Evolutionary conservation across 2,888 invertebrate genomes (phyloP), one percentile per base, ranked within the genome.

Genomic region (Aleiodes leptofemur): DNA sequence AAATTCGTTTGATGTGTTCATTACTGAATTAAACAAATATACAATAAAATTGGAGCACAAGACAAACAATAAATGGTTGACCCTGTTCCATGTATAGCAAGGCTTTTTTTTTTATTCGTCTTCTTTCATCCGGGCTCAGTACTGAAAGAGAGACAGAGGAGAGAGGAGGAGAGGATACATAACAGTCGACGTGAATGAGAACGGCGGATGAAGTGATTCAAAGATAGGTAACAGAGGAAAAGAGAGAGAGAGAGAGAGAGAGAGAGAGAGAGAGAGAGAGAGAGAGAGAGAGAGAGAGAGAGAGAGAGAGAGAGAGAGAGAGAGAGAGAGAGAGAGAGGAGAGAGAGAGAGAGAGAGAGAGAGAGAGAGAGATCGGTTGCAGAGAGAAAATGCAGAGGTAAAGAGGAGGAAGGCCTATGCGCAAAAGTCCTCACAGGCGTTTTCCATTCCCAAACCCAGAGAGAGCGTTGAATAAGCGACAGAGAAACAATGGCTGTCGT

Each of bases 401-500:
- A 56, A 53, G 72, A 7, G 61, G 61, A 43, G 38, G 72, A 76
- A 64, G 73, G 69, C 59, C 59, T 53, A 29, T 13, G 70, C 16
- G 13, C 55, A 53, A 68, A 53, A 68, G 64, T 61, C 66, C 16
- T 71, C 71, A 64, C 55, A 43, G 72, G 72, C 66, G 66, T 64
- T 72, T 72, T 72, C 72, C 72, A 72, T 72, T 72, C 56, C 66
- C 64, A 23, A 72, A 73, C 57, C 43, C 51, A 34, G 57, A 38
- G 38, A 14, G 38, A 50, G 77, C 68, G 76, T 73, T 77, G 79
- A 81, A 80, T 78, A 77, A 77, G 72, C 66, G 64, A 69, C 76
- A 53, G 51, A 75, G 74, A 81, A 81, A 82, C 83, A 82, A 81
- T 81, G 75, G 82, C 78, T 76, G 77, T 79, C 77, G 76, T 74